A percentile compares a stretch with the other conserved stretches of the same genome.
Evolutionary conservation across 2,888 invertebrate genomes (phyloP).

Genomic region (Mechanitis messenoides): DNA sequence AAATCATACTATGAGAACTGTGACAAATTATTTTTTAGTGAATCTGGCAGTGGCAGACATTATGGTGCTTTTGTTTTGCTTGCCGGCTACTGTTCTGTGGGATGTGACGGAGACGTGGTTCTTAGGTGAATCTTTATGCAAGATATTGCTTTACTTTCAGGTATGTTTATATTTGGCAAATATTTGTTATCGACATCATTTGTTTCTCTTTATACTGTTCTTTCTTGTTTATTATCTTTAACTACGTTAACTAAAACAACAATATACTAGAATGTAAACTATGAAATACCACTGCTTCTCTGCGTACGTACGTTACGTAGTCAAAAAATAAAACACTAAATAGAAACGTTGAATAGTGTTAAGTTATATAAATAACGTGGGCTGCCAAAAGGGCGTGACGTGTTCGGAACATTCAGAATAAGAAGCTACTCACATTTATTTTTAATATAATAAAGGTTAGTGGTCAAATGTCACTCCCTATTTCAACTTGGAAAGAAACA

Average conservation of each 20-base stretch:
- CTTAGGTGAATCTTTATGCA: constrained; percentile 88
- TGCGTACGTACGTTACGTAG: no score
- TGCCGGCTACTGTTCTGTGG: constrained; percentile 92
- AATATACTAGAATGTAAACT: no score
- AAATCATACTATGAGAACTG: constrained; percentile 91
- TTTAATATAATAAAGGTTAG: background rate
- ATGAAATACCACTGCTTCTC: no score
- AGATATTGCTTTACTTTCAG: constrained; percentile 91
- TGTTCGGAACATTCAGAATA: no score
- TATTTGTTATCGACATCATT: no score
- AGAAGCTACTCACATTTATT: background rate
- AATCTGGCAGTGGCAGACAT: constrained; percentile 93
- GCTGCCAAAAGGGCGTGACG: no score
- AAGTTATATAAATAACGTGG: no score
- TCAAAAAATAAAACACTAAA: no score
- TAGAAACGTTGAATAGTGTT: no score
- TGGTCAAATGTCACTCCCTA: background rate
- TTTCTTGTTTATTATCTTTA: background rate
- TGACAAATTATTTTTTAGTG: constrained; percentile 95
- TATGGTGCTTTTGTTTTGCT: constrained; percentile 90
- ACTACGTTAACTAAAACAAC: background rate
- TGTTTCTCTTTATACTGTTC: no score
- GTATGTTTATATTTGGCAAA: constrained; percentile 69
- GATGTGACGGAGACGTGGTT: constrained; percentile 97
- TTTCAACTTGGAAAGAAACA: background rate